phyloP scores from a whole-genome alignment of 2,113 vertebrate species.

The Sorex araneus region DNA sequence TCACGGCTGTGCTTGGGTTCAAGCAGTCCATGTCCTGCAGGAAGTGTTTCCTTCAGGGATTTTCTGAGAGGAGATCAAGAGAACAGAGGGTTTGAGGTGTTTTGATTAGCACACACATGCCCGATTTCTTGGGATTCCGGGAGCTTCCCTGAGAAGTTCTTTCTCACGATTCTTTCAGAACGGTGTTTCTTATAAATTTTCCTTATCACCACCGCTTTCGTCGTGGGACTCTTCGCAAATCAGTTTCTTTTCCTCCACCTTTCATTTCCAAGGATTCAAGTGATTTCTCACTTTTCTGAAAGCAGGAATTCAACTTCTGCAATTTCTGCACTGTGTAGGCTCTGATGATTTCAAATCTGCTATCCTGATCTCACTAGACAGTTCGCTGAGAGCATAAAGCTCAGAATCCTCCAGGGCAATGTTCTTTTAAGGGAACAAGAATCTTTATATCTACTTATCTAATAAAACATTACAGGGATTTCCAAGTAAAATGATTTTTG shows the following conservation, averaged over 20 bases:
- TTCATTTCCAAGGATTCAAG: not conserved
- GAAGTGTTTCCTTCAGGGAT: not conserved
- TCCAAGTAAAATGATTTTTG: not conserved
- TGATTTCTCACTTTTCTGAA: conserved; percentile 6
- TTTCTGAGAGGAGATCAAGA: conserved; percentile 10
- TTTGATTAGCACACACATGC: not conserved
- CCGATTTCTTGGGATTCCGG: not conserved
- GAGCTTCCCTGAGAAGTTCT: not conserved
- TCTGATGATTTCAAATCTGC: not conserved
- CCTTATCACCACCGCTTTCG: not conserved
- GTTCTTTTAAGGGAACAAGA: not conserved
- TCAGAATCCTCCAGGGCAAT: not conserved
- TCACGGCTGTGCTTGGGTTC: not conserved
- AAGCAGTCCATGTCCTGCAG: not conserved
- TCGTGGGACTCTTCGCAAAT: not conserved
- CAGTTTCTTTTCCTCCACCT: not conserved
- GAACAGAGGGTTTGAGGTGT: not conserved
- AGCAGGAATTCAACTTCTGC: not conserved
- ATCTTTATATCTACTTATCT: not conserved
- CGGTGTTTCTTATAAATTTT: not conserved
- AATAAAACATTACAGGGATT: not conserved
- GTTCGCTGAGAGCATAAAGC: not conserved
- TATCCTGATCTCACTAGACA: not conserved
- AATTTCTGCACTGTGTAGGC: not conserved
- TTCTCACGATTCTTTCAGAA: not conserved